These are phyloP conservation scores for Coregonus suidteri DNA, from an alignment of 2,797 vertebrate genomes.

Conservation along the genomic window DNA sequence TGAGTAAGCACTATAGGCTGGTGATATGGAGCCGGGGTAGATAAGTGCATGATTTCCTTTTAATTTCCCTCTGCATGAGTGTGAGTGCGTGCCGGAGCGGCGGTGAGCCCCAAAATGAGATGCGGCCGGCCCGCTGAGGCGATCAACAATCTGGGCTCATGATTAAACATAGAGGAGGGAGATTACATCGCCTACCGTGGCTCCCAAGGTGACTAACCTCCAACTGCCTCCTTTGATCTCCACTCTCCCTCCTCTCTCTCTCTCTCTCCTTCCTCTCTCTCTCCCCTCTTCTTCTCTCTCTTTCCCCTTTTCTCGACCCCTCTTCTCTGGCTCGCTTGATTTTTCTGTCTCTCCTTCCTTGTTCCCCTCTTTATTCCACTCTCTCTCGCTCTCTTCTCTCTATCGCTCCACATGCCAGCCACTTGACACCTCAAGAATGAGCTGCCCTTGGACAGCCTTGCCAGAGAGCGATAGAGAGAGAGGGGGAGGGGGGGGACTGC, in stretches of 20 bases:
- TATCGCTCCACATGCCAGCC: constrained; percentile 41
- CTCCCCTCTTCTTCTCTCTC: constrained; percentile 14
- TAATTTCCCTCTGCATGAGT: constrained; percentile 21
- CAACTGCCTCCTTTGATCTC: constrained; percentile 40
- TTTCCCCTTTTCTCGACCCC: constrained; percentile 19
- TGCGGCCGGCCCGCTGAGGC: constrained; percentile 27
- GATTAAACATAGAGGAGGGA: constrained; percentile 71
- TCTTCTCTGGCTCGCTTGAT: constrained; percentile 52
- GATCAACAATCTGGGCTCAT: constrained; percentile 64
- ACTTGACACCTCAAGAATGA: constrained; percentile 67
- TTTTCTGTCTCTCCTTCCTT: constrained; percentile 26
- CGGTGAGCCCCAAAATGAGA: constrained; percentile 59
- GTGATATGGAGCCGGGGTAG: neutral
- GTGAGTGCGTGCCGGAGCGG: constrained; percentile 12
- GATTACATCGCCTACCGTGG: constrained; percentile 47
- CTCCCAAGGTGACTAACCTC: constrained; percentile 35
- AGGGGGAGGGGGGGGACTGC: constrained; percentile 8
- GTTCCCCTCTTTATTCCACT: constrained; percentile 31
- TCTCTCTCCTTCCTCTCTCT: constrained; percentile 15
- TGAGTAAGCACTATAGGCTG: constrained; percentile 1
- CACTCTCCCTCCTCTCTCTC: constrained; percentile 29
- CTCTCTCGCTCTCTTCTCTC: constrained; percentile 25
- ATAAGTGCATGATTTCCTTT: constrained; percentile 14
- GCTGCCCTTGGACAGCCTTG: constrained; percentile 58
- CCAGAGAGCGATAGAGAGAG: constrained; percentile 28